Evolutionary conservation across 2,113 vertebrate species (phyloP), one percentile per base, ranked within the genome.

Genomic region (Struthio camelus): DNA sequence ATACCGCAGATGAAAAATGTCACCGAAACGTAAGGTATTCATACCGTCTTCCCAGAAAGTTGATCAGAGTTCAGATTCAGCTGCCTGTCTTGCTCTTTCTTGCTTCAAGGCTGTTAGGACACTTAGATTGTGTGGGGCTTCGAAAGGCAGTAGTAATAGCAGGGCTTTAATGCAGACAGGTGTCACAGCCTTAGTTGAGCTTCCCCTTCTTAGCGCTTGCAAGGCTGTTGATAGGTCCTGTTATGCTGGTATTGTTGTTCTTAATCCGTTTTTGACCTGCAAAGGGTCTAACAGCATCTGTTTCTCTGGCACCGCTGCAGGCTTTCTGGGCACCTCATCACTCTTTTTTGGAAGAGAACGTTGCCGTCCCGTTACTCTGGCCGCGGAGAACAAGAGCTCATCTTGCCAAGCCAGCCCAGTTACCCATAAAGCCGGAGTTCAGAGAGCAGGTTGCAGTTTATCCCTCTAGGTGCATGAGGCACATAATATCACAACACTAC

Each of bases 241-340:
- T 82, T 92, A 66, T 38, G 79, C 93, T 94, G 90, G 17, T 87
- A 53, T 80, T 83, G 90, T 86, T 96, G 75, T 64, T 96, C 72
- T 90, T 93, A 59, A 88, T 87, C 92, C 78, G 67, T 54, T 85
- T 96, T 75, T 71, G 82, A 72, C 88, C 95, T 92, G 85, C 20
- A 8, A 90, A 86, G 61, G 82, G 61, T 86, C 90, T 76, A 75
- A 90, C 59, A 36, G 92, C 73, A 56, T 92, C 90, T 46, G 30
- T 93, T 94, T 93, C 79, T 64, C 82, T 91, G 92, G 88, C 91
- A 93, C 65, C 72, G 92, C 56, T 1, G 65, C 67, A 67, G 66
- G 92, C 87, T 90, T 93, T 93, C 85, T 51, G 88, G 83, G 90
- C 69, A 87, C 77, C 77, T 95, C 93, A 78, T 96, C 96, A 75